Base-by-base conservation (phyloP, 2,888 invertebrate genomes). In the Hyppa rectilinea region DNA sequence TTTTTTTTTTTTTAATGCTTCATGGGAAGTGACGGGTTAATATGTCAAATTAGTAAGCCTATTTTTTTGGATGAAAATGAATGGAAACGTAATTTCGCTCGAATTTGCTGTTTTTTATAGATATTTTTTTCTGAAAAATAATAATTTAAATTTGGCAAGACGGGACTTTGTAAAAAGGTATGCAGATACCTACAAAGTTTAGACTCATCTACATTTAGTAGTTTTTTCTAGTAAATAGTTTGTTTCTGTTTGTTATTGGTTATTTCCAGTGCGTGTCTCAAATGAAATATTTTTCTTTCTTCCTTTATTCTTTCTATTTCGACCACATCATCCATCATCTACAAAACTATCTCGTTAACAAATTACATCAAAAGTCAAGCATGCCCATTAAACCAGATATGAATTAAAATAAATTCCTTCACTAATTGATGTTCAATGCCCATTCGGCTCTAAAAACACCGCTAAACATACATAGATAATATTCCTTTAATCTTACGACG, bases 371-470 rank as follows among this genome's bases (percentile, higher is more conserved):
- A 64, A 80, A 60, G 55, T 52, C 47, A 52, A 52, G 63, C 59
- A 62, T 34, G 20, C 56, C 64, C 55, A 81, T 81, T 76, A 71
- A 65, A 67, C 66, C 26, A 71, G 63, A 74, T 77, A 71, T 59
- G 60, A 71, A 73, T 70, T 65, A 71, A 59, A 75, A 73, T 14
- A 69, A 81, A 79, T 79, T 71, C 75, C 59, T 78, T 36, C 9
- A 60, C 77, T 84, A 81, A 83, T 84, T 81, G 61, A 75, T 71
- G 59, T 72, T 75, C 76, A 75, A 84, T 74, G 55, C 62, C 40
- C 71, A 78, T 49, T 49, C 59, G 64, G 56, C 63, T 49, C 56
- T 69, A 61, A 81, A 67, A 70, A 61, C 58, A 82, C 68, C 71
- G 62, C 66, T 71, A 81, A 68, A 67, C 82, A 77, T 43, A 77